Evolutionary conservation across 2,113 vertebrate species (phyloP).

Genomic region (Macaca nemestrina): DNA sequence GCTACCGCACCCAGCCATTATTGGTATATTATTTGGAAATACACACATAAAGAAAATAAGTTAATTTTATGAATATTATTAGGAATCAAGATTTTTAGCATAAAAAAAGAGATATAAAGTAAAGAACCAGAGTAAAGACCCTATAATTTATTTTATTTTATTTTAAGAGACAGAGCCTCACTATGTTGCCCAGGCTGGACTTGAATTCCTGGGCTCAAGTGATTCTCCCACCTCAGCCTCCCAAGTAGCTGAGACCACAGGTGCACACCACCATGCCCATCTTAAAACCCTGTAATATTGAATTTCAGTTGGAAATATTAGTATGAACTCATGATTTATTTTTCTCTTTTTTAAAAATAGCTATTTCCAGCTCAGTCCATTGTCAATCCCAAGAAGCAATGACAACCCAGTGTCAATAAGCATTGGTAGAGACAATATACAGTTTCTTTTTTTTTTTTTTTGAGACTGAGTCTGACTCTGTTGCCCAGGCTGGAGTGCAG

Average conservation of each 20-base stretch:
- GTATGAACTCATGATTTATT: constrained; percentile 9
- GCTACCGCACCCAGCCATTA: too few relatives aligned
- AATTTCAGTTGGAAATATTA: constrained; percentile 25
- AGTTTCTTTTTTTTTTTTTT: too few relatives aligned
- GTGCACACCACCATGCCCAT: not conserved
- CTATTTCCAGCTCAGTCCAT: not conserved
- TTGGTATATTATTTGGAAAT: constrained; percentile 36
- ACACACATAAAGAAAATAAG: not conserved
- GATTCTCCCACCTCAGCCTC: not conserved
- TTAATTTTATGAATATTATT: constrained; percentile 43
- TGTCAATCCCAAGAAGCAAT: not conserved
- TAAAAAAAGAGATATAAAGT: not conserved
- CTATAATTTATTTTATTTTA: not conserved
- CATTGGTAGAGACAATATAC: not conserved
- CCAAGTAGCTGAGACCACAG: not conserved
- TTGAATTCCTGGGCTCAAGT: not conserved
- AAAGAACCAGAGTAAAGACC: constrained; percentile 3
- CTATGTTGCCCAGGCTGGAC: not conserved
- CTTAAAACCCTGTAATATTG: not conserved
- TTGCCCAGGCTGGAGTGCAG: too few relatives aligned
- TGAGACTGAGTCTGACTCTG: too few relatives aligned
- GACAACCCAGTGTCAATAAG: not conserved
- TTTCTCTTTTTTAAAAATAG: constrained; percentile 28
- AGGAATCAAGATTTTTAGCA: constrained; percentile 29
- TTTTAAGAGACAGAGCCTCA: not conserved